Evolutionary conservation across 2,113 vertebrate species (phyloP).

Genomic region (Leucopsar rothschildi): DNA sequence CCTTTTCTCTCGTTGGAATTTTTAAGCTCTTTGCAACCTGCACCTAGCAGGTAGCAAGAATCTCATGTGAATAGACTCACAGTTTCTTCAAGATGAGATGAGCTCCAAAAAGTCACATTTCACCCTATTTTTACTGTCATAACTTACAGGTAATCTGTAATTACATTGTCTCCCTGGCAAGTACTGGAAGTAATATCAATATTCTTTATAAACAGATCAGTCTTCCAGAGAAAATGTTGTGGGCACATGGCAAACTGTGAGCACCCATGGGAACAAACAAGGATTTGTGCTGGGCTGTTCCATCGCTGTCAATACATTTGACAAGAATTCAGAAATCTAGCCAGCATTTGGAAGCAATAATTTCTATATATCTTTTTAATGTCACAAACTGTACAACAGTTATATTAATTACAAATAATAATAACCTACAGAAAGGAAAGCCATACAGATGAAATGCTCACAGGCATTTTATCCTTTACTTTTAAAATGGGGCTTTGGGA

Average conservation of each 20-base stretch:
- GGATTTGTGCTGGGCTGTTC: neutral
- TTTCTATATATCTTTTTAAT: neutral
- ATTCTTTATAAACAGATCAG: neutral
- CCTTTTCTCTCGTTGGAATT: neutral
- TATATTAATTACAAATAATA: slow-evolving; percentile 50
- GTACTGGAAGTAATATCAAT: neutral
- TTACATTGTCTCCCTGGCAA: neutral
- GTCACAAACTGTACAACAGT: slow-evolving; percentile 26
- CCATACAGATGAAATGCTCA: neutral
- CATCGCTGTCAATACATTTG: neutral
- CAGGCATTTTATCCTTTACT: neutral
- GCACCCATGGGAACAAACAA: neutral
- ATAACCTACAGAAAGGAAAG: neutral
- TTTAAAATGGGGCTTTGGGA: neutral
- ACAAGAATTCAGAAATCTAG: neutral
- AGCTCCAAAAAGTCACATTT: neutral
- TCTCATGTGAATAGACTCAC: neutral
- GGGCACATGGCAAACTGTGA: neutral
- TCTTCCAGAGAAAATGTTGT: neutral
- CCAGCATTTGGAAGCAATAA: neutral
- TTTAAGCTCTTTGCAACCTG: neutral
- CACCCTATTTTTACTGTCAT: neutral
- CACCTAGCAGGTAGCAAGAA: neutral
- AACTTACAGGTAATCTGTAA: neutral
- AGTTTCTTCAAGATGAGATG: neutral